Percentiles rank a stretch among this genome's conserved stretches.
Evolutionary conservation across 2,113 vertebrate genomes (phyloP).

Genomic region (Phodopus roborovskii): DNA sequence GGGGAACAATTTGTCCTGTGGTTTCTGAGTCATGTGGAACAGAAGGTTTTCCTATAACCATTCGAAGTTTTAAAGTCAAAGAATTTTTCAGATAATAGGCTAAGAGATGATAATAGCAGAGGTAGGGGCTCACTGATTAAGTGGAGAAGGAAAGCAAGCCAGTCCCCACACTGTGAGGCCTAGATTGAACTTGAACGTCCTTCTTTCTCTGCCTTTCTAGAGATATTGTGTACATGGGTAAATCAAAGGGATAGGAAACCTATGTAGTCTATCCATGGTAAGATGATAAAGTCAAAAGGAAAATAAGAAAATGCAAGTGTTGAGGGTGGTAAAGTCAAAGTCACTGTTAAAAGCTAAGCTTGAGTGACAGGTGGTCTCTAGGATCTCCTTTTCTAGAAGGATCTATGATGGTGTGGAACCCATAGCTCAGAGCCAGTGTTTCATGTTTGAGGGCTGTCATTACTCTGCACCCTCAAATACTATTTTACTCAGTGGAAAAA

Average conservation of each 20-base stretch:
- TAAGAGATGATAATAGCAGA: background rate
- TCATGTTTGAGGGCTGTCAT: background rate
- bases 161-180: background rate
- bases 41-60: background rate
- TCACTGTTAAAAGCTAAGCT: background rate
- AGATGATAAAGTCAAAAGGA: background rate
- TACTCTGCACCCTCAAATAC: background rate
- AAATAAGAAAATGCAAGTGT: background rate
- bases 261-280: background rate
- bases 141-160: background rate
- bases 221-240: background rate
- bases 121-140: background rate
- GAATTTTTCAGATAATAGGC: background rate
- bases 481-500: background rate
- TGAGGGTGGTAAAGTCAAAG: background rate
- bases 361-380: background rate
- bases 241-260: background rate
- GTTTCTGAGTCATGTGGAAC: conserved; percentile 13
- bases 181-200: background rate
- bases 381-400: background rate
- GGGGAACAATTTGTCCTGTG: background rate
- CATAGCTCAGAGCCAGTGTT: background rate
- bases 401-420: background rate
- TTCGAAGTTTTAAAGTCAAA: conserved; percentile 46
- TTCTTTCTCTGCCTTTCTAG: background rate